Base-by-base conservation (phyloP, 2,888 invertebrate genomes). In the Lepas anatifera region DNA sequence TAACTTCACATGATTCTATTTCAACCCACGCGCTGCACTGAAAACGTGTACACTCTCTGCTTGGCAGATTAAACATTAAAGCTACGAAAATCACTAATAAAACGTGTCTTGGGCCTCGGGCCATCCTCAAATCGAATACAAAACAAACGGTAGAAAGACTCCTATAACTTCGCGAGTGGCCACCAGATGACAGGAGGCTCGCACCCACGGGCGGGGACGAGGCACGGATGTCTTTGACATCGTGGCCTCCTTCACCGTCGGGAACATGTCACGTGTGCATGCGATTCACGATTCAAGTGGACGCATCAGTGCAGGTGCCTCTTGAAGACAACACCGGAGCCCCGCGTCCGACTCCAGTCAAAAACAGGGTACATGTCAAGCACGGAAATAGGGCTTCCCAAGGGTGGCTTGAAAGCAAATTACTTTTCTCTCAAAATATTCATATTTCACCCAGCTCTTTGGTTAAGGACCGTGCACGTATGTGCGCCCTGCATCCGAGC, bases 1-100 rank as follows among this genome's bases (percentile, higher is more conserved):
- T n/a, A n/a, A n/a, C n/a, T n/a, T n/a, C n/a, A n/a, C n/a, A n/a
- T n/a, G n/a, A n/a, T n/a, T n/a, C n/a, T n/a, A n/a, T n/a, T n/a
- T n/a, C n/a, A n/a, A n/a, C n/a, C n/a, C n/a, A n/a, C n/a, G n/a
- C n/a, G n/a, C n/a, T n/a, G n/a, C n/a, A n/a, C n/a, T n/a, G n/a
- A n/a, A n/a, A n/a, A n/a, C n/a, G n/a, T n/a, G n/a, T 35, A 58
- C 48, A 29, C 32, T 58, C 35, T 58, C 58, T 58, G 58, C 58
- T 58, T 35, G 58, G 58, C 58, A 58, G 58, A 58, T 35, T n/a
- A n/a, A n/a, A 35, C 32, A 58, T 58, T 58, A 58, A 58, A 58
- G 58, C 58, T 58, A 58, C 58, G 58, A 58, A 58, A 58, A 58
- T 58, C 58, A 58, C 58, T 58, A 58, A 58, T 58, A 58, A 58